Percentiles rank a stretch among this genome's conserved stretches.
Evolutionary conservation across 1,140 invertebrate genomes (phyloP).

Genomic region (Neotoxoptera formosana): DNA sequence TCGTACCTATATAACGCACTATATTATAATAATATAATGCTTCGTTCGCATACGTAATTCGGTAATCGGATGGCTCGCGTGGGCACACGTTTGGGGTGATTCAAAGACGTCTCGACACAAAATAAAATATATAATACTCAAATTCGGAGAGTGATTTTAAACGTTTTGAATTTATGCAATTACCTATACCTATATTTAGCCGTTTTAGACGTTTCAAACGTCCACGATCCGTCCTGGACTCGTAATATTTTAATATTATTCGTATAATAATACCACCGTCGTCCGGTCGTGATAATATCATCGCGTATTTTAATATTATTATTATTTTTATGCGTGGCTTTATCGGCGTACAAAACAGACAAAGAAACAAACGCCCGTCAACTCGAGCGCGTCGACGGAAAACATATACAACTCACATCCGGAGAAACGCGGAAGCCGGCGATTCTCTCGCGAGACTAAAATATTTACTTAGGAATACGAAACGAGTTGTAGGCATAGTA

Average conservation of each 20-base stretch:
- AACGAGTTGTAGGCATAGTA: not conserved
- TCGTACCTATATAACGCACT: not conserved
- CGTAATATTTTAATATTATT: not conserved
- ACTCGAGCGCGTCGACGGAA: not conserved
- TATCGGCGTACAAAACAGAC: not conserved
- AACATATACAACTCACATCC: not conserved
- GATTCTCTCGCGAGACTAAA: not conserved
- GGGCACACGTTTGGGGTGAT: no score
- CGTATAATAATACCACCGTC: not conserved
- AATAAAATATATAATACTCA: no score
- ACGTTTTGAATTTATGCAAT: not conserved
- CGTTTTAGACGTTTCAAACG: no score
- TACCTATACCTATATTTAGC: not conserved
- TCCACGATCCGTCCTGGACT: not conserved
- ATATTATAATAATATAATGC: not conserved
- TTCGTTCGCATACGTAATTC: not conserved
- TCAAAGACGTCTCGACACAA: no score
- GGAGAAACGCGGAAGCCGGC: no score
- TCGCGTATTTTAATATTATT: not conserved
- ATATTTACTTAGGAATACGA: not conserved
- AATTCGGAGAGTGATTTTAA: not conserved
- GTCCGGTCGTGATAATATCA: not conserved
- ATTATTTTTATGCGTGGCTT: not conserved
- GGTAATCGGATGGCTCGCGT: not conserved
- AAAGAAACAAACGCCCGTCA: not conserved